These are phyloP conservation scores for Abramis brama DNA, from an alignment of 2,113 vertebrate genomes.

Conservation along the genomic window DNA sequence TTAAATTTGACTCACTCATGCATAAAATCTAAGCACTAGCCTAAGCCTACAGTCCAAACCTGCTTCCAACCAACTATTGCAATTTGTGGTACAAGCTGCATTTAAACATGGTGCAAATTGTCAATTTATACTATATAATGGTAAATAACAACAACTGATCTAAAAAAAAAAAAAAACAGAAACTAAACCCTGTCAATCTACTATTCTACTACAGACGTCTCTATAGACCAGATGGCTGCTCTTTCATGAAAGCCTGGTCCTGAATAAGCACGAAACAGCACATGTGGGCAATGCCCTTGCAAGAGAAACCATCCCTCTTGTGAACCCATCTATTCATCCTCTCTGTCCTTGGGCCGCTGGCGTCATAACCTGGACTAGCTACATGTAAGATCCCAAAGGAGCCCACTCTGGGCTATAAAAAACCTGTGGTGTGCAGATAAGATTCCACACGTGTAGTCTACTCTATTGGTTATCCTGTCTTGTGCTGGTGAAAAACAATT, in stretches of 20 bases:
- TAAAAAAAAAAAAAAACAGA: not conserved
- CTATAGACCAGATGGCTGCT: not conserved
- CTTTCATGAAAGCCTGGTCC: not conserved
- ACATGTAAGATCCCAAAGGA: constrained; percentile 28
- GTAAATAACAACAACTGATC: not conserved
- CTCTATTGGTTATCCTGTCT: not conserved
- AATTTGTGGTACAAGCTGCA: not conserved
- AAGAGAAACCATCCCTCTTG: constrained; percentile 7
- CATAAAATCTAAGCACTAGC: not conserved
- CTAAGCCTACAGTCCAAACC: not conserved
- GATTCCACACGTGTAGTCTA: not conserved
- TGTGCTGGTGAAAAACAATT: not conserved
- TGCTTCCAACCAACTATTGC: not conserved
- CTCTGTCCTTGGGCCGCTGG: constrained; percentile 20
- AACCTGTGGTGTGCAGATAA: constrained; percentile 7
- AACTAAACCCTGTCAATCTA: not conserved
- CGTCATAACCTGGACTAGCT: constrained; percentile 12
- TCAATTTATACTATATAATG: not conserved
- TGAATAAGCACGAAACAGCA: not conserved
- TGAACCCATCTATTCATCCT: constrained; percentile 13
- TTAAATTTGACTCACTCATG: not conserved
- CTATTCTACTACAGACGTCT: not conserved
- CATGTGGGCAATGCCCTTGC: not conserved
- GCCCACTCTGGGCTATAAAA: constrained; percentile 7
- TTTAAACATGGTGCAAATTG: not conserved